Percentiles rank a stretch among this genome's conserved stretches.
Conservation (phyloP, 2,888 invertebrate species). For the Micoletzkya japonica region DNA sequence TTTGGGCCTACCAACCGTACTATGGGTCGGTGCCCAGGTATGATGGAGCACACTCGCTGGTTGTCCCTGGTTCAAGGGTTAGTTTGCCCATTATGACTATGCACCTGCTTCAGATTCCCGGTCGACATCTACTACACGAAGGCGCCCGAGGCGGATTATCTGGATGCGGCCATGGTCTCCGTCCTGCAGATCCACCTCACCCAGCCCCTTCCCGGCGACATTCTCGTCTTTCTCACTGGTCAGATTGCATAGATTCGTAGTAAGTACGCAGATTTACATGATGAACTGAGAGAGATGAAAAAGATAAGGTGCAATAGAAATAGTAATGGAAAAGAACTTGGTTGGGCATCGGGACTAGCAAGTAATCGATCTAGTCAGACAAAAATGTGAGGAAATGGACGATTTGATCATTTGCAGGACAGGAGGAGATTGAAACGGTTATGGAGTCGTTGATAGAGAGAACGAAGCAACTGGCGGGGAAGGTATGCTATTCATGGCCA, state of each 20-base stretch:
- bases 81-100: background rate
- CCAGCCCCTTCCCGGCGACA: constrained; percentile 86
- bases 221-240: constrained; percentile 92
- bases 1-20: too few relatives aligned
- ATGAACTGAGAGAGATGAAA: background rate
- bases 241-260: background rate
- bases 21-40: too few relatives aligned
- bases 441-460: constrained; percentile 75
- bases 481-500: constrained; percentile 65
- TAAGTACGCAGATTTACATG: too few relatives aligned
- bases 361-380: too few relatives aligned
- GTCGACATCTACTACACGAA: constrained; percentile 98
- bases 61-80: background rate
- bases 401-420: constrained; percentile 36
- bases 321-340: too few relatives aligned
- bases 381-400: too few relatives aligned
- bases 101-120: constrained; percentile 69
- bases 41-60: too few relatives aligned
- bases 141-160: constrained; percentile 97
- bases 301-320: too few relatives aligned
- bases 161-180: constrained; percentile 73
- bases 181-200: constrained; percentile 97
- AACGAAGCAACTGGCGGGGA: constrained; percentile 85
- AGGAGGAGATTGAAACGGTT: constrained; percentile 62
- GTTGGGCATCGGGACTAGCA: too few relatives aligned